Evolutionary conservation across 2,797 vertebrate genomes (phyloP).

Genomic region (Erethizon dorsatum): DNA sequence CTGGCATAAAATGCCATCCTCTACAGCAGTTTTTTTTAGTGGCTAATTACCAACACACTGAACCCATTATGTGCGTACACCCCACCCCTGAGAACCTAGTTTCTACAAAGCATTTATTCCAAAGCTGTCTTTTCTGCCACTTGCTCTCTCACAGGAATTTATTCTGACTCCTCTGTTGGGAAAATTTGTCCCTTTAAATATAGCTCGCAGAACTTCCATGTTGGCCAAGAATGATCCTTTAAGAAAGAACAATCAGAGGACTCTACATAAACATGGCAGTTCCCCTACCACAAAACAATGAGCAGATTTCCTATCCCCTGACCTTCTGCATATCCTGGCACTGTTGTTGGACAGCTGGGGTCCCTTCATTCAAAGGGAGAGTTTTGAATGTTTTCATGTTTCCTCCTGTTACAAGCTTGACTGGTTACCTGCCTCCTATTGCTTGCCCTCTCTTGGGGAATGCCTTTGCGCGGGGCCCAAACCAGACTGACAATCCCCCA

Average conservation of each 20-base stretch:
- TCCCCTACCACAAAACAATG: background rate
- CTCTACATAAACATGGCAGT: constrained; percentile 29
- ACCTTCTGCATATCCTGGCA: background rate
- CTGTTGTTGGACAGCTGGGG: background rate
- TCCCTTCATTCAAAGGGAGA: background rate
- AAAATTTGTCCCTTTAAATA: constrained; percentile 71
- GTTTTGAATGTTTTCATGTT: background rate
- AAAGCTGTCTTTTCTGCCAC: constrained; percentile 38
- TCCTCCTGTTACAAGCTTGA: background rate
- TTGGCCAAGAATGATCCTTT: background rate
- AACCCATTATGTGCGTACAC: constrained; percentile 19
- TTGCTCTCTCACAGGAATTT: constrained; percentile 2
- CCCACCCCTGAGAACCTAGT: background rate
- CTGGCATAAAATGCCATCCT: background rate
- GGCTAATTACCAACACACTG: constrained; percentile 18
- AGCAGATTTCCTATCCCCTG: constrained; percentile 33
- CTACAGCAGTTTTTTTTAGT: background rate
- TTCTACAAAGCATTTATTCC: constrained; percentile 28
- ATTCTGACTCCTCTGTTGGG: constrained; percentile 4
- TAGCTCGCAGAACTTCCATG: background rate
- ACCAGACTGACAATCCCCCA: background rate
- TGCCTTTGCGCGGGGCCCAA: background rate
- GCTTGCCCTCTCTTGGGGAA: background rate
- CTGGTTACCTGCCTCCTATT: background rate
- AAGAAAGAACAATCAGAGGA: background rate